phyloP scores from a whole-genome alignment of 1,140 invertebrate genomes.

The Delia radicum region DNA sequence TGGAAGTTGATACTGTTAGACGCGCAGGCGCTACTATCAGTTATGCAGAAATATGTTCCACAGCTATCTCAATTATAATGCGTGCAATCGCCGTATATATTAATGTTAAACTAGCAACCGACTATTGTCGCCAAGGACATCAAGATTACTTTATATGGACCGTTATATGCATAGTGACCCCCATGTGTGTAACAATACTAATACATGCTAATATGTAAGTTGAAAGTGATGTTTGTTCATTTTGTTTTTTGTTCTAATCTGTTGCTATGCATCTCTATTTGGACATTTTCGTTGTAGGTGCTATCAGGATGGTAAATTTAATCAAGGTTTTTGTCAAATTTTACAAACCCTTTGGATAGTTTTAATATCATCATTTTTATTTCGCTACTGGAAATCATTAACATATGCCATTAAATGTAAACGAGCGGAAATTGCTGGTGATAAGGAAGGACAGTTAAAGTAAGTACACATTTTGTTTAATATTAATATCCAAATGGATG shows the following conservation, averaged over 20 bases:
- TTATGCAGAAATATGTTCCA: conserved; percentile 26
- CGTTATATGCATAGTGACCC: conserved; percentile 59
- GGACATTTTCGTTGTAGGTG: conserved; percentile 28
- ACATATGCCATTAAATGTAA: conserved; percentile 55
- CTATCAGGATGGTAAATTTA: conserved; percentile 27
- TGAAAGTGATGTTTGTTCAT: not conserved
- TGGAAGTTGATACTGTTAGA: not conserved
- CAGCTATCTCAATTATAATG: conserved; percentile 57
- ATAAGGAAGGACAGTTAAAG: conserved; percentile 53
- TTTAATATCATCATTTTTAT: conserved; percentile 37
- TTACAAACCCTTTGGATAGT: conserved; percentile 25
- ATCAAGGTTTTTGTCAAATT: not conserved
- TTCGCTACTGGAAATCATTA: conserved; percentile 60
- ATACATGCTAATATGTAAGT: conserved; percentile 61
- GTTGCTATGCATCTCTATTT: conserved; percentile 9
- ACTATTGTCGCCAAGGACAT: conserved; percentile 52
- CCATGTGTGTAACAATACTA: conserved; percentile 59
- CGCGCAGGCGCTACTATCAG: not conserved
- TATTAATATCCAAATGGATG: too few species aligned
- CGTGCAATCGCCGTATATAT: conserved; percentile 59
- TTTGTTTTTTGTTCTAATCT: not conserved
- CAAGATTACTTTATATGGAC: conserved; percentile 58
- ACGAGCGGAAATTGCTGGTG: conserved; percentile 47
- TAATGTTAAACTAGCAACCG: conserved; percentile 60
- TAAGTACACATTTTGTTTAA: not conserved